Conservation (phyloP, 2,888 invertebrate genomes). For the Nebria brevicollis region DNA sequence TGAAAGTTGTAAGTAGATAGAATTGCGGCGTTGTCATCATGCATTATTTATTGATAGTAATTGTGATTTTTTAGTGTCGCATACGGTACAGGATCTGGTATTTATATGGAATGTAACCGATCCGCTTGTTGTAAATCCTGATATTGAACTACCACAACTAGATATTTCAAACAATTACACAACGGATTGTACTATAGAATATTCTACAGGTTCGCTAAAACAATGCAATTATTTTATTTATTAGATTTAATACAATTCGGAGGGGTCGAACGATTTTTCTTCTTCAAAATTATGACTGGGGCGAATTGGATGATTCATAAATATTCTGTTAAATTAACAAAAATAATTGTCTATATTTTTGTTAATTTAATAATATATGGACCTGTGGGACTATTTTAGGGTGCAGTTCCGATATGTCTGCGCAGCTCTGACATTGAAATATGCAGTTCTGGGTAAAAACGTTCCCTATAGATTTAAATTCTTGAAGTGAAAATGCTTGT, state of each 20-base stretch:
- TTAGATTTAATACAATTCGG: too few species aligned
- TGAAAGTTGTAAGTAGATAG: slow-evolving; percentile 82
- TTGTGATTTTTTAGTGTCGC: slow-evolving; percentile 73
- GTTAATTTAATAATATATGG: not conserved
- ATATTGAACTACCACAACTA: slow-evolving; percentile 88
- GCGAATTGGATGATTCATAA: too few species aligned
- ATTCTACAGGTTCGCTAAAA: slow-evolving; percentile 74
- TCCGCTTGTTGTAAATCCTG: slow-evolving; percentile 86
- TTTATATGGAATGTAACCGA: slow-evolving; percentile 91
- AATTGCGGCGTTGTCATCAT: slow-evolving; percentile 37
- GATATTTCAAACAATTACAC: slow-evolving; percentile 89
- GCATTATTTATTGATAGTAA: not conserved
- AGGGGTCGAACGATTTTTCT: too few species aligned
- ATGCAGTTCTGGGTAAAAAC: too few species aligned
- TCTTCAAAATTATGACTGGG: too few species aligned
- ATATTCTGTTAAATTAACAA: not conserved
- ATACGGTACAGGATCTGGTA: slow-evolving; percentile 88
- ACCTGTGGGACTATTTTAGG: not conserved
- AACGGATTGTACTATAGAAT: slow-evolving; percentile 87
- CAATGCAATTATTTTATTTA: too few species aligned
- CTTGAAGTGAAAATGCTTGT: too few species aligned
- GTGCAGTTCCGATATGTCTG: not conserved
- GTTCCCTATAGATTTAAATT: too few species aligned
- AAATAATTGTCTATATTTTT: not conserved
- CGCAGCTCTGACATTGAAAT: too few species aligned